A percentile compares a stretch with the other conserved stretches of the same genome.
These are phyloP conservation scores for Ptiloglossa arizonensis DNA, from an alignment of 1,140 invertebrate genomes.

Conservation along the genomic window DNA sequence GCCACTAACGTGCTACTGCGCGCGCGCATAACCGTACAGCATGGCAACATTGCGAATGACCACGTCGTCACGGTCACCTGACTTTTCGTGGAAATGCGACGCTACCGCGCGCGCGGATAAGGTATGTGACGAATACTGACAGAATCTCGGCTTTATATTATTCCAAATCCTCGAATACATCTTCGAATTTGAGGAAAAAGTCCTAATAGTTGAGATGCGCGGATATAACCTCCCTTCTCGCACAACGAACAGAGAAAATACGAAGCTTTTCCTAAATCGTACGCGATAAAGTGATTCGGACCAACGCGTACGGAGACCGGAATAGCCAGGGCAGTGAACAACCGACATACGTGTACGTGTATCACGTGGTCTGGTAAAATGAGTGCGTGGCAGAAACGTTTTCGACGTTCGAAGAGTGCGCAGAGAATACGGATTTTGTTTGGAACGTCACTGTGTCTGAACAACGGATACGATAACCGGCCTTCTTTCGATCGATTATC, in stretches of 20 bases:
- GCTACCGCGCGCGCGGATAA: conserved; percentile 42
- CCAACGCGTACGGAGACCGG: conserved; percentile 24
- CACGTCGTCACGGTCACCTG: conserved; percentile 70
- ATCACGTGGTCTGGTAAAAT: conserved; percentile 36
- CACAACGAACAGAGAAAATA: not conserved
- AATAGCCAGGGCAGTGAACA: conserved; percentile 21
- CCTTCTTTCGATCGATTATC: conserved; percentile 31
- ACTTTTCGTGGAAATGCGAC: conserved; percentile 67
- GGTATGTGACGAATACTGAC: conserved; percentile 33
- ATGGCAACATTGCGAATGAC: conserved; percentile 64
- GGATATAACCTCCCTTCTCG: not conserved
- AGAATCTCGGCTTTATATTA: conserved; percentile 8
- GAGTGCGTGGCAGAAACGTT: conserved; percentile 42
- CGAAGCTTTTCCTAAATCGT: not conserved
- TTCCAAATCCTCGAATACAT: not conserved
- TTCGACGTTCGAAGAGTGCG: conserved; percentile 25
- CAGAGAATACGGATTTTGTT: conserved; percentile 16
- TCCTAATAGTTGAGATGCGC: not conserved
- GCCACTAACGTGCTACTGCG: conserved; percentile 22
- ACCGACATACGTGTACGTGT: not conserved
- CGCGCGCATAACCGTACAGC: conserved; percentile 28
- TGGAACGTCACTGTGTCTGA: not conserved
- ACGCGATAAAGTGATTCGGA: conserved; percentile 4
- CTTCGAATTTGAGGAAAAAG: not conserved
- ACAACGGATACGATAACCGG: conserved; percentile 24